Conservation (phyloP, 2,888 invertebrate species). For the Drosophila recens region DNA sequence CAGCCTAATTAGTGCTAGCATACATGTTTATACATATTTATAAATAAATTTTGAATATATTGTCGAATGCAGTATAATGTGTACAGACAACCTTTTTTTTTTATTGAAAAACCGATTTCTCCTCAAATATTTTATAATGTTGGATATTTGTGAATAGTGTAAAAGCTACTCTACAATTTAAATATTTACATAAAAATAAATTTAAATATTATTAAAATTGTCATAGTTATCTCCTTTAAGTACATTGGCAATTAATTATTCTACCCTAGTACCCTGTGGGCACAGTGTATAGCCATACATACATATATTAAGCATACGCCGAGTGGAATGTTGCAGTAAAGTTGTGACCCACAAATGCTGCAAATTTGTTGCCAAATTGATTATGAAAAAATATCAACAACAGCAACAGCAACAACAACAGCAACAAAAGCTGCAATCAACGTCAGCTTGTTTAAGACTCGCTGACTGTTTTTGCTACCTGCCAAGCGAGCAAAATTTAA, state of each 20-base stretch:
- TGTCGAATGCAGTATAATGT: too few species aligned
- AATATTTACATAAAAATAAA: too few species aligned
- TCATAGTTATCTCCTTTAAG: too few species aligned
- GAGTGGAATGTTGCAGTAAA: conserved; percentile 25
- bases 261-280: not conserved
- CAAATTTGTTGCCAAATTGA: conserved; percentile 51
- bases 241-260: not conserved
- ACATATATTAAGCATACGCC: conserved; percentile 52
- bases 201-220: too few species aligned
- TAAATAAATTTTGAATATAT: too few species aligned
- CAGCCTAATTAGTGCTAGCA: too few species aligned
- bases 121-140: too few species aligned
- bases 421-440: conserved; percentile 21
- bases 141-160: too few species aligned
- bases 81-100: too few species aligned
- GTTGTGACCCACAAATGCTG: conserved; percentile 29
- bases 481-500: conserved; percentile 50
- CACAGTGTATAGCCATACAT: not conserved
- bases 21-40: too few species aligned
- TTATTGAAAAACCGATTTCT: too few species aligned
- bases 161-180: too few species aligned
- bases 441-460: conserved; percentile 21
- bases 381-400: conserved; percentile 38
- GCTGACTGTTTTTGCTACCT: conserved; percentile 37
- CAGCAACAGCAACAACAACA: conserved; percentile 11